Evolutionary conservation across 2,797 vertebrate genomes (phyloP), one percentile per base, ranked within the genome.

Genomic region (Sebastes oblongus): DNA sequence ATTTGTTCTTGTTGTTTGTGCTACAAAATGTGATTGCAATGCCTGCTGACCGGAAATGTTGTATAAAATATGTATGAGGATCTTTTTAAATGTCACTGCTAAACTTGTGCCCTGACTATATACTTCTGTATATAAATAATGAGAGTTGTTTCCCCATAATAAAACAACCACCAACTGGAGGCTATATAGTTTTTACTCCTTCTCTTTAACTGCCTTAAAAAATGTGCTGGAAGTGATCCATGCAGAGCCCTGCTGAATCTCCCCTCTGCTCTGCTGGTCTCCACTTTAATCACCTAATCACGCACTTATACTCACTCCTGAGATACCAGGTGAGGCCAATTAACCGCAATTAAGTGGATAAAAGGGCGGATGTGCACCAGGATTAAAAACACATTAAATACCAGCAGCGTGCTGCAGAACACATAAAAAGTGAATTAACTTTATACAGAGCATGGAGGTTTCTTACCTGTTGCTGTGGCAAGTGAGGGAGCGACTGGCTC

Each of bases 391-490:
- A 60, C 60, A 66, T 32, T 42, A 56, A 20, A 68, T n/a, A 6
- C 20, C 42, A 46, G 42, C 42, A 18, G 42, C 42, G 42, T 46
- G 42, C 16, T 18, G 42, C 42, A 46, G 16, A 18, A 7, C 42
- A 46, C 42, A 18, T 46, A 8, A 46, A 18, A 46, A 75, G 75
- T 79, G 22, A 59, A 66, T 52, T 10, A 76, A 88, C 82, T 89
- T 87, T 14, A 39, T 39, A 27, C 64, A 9, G 29, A n/a, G 62
- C 72, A 24, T 13, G 12, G 42, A 32, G 4, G 20, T 18, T 65
- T 76, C 89, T 89, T 92, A 95, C 94, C 93, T 95, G 94, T 94
- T 95, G 93, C 91, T 93, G 90, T 66, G 75, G 83, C 56, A 36
- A 84, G 32, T 30, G 76, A 61, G 20, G 86, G 87, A 92, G 89